Conservation (phyloP, 23 tunicate genomes). For the Halocynthia roretzi region DNA sequence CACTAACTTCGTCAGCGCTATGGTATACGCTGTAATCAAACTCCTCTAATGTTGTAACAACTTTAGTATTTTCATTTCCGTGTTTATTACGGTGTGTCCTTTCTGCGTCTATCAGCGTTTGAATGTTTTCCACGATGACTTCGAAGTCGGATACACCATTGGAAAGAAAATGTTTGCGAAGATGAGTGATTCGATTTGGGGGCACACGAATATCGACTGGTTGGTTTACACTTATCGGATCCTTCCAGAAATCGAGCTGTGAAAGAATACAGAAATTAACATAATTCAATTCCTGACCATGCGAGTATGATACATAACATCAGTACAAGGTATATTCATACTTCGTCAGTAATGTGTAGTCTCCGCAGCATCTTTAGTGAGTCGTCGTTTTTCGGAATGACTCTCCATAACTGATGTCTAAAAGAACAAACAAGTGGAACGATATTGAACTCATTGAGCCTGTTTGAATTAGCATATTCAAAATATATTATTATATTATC, state of each 20-base stretch:
- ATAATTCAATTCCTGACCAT: too few relatives aligned
- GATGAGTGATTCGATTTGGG: slow-evolving; percentile 1
- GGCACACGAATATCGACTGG: slow-evolving; percentile 22
- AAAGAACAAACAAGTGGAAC: too few relatives aligned
- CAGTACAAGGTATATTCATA: too few relatives aligned
- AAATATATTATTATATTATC: too few relatives aligned
- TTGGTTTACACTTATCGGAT: not conserved
- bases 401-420: too few relatives aligned
- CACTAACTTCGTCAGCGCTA: slow-evolving; percentile 25
- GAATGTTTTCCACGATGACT: not conserved
- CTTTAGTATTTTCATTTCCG: not conserved
- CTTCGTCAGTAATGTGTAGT: too few relatives aligned
- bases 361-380: too few relatives aligned
- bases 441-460: too few relatives aligned
- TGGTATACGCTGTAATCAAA: slow-evolving; percentile 31
- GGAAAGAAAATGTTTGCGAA: not conserved
- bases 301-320: too few relatives aligned
- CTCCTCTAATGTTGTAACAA: not conserved
- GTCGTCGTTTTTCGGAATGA: too few relatives aligned
- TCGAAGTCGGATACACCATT: not conserved
- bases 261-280: too few relatives aligned
- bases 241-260: slow-evolving; percentile 23
- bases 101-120: slow-evolving; percentile 10
- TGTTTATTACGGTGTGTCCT: not conserved
- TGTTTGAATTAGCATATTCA: too few relatives aligned